Evolutionary conservation across 2,113 vertebrate species (phyloP).

Genomic region (Shinisaurus crocodilurus): DNA sequence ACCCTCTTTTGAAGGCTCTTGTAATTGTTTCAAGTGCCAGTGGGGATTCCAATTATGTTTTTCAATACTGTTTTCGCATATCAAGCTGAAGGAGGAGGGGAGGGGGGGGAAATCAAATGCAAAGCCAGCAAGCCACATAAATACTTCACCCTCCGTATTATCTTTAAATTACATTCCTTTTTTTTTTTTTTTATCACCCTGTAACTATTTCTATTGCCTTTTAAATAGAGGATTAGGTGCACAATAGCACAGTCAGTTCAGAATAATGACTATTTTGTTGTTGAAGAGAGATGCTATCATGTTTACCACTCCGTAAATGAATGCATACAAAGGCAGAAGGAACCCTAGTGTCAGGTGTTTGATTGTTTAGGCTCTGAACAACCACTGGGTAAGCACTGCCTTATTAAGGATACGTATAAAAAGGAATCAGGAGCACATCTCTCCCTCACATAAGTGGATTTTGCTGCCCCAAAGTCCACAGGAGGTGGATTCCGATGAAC

Average conservation of each 20-base stretch:
- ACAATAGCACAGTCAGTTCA: not conserved
- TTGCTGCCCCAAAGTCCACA: not conserved
- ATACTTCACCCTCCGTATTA: not conserved
- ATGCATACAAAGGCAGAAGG: not conserved
- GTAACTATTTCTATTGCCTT: not conserved
- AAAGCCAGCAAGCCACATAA: not conserved
- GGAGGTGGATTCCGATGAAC: not conserved
- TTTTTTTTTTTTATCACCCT: not conserved
- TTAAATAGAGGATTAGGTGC: constrained; percentile 21
- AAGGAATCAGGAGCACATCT: not conserved
- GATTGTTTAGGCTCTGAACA: not conserved
- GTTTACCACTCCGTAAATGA: not conserved
- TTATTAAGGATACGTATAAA: not conserved
- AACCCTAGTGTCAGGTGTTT: accelerated
- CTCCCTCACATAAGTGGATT: not conserved
- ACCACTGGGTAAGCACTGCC: accelerated
- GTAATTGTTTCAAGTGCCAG: constrained; percentile 12
- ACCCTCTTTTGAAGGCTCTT: constrained; percentile 25
- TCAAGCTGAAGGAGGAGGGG: not conserved
- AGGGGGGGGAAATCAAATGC: not conserved
- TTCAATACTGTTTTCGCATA: not conserved
- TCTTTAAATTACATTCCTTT: constrained; percentile 12
- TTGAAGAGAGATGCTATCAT: not conserved
- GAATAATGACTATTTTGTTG: not conserved
- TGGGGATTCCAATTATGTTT: constrained; percentile 11